Percentiles rank a stretch among this genome's conserved stretches.
Conservation (phyloP, 2,797 vertebrate genomes). For the Hemitrygon akajei region DNA sequence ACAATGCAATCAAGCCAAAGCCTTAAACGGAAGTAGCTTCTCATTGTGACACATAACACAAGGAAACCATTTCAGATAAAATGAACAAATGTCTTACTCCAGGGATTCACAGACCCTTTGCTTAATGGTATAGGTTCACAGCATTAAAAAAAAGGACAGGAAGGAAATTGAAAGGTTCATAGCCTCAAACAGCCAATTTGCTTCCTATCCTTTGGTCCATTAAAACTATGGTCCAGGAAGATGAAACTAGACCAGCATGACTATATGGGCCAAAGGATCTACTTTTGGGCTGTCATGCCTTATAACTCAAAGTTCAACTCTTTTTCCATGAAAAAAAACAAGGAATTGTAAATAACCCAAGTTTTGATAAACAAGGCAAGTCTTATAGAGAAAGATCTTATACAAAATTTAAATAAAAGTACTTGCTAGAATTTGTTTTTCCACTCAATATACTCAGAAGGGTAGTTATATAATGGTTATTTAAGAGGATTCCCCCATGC, state of each 20-base stretch:
- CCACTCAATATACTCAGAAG: neutral
- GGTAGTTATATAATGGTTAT: neutral
- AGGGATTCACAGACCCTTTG: too few relatives aligned
- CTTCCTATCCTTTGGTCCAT: neutral
- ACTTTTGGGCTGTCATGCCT: too few relatives aligned
- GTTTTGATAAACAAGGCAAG: neutral
- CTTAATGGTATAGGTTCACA: too few relatives aligned
- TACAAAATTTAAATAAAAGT: neutral
- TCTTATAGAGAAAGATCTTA: neutral
- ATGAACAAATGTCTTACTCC: neutral
- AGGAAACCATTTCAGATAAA: neutral
- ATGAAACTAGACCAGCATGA: too few relatives aligned
- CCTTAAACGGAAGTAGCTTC: neutral
- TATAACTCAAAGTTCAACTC: too few relatives aligned
- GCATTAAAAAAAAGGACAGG: too few relatives aligned
- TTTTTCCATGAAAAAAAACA: neutral
- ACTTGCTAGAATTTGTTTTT: neutral
- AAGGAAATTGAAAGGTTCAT: neutral
- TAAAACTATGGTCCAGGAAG: neutral
- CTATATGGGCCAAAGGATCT: too few relatives aligned
- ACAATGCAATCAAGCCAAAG: too few relatives aligned
- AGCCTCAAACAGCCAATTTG: neutral
- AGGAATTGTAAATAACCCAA: neutral
- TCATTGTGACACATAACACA: neutral
- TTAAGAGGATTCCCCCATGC: neutral